These are phyloP conservation scores for Ondatra zibethicus DNA, from an alignment of 2,113 vertebrate species.

Conservation along the genomic window DNA sequence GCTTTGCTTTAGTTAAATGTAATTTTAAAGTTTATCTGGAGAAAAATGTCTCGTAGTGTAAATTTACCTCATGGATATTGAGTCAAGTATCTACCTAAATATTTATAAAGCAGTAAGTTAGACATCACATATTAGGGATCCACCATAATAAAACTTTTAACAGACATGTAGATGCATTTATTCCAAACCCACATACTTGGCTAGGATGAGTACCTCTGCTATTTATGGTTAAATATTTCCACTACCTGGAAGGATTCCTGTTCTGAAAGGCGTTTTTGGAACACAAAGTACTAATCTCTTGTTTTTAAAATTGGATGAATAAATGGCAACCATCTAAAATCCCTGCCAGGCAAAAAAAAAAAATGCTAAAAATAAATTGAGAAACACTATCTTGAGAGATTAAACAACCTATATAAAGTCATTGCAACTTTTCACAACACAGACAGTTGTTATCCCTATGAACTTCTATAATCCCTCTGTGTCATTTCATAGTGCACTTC, in stretches of 20 bases:
- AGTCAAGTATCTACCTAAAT: constrained; percentile 20
- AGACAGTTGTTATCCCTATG: background rate
- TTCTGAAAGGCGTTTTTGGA: constrained; percentile 46
- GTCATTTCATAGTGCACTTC: background rate
- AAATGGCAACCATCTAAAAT: constrained; percentile 48
- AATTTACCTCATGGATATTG: constrained; percentile 33
- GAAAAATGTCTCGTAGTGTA: constrained; percentile 11
- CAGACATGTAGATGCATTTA: background rate
- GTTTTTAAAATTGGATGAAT: constrained; percentile 41
- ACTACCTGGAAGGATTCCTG: constrained; percentile 52
- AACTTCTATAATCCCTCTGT: background rate
- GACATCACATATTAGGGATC: constrained; percentile 6
- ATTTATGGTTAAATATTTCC: constrained; percentile 65
- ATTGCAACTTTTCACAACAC: constrained; percentile 12
- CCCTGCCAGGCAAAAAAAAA: background rate
- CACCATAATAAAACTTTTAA: constrained; percentile 41
- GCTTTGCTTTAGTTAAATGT: background rate
- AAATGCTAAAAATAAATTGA: constrained; percentile 37
- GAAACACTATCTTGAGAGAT: constrained; percentile 12
- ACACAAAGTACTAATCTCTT: constrained; percentile 45
- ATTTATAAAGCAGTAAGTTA: constrained; percentile 26
- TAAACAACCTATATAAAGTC: constrained; percentile 22
- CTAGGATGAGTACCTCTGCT: constrained; percentile 50
- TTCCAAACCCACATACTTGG: constrained; percentile 64
- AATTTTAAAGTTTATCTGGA: constrained; percentile 39